Base-by-base conservation (phyloP, 2,113 vertebrate species). In the Lamprologus sp. region DNA sequence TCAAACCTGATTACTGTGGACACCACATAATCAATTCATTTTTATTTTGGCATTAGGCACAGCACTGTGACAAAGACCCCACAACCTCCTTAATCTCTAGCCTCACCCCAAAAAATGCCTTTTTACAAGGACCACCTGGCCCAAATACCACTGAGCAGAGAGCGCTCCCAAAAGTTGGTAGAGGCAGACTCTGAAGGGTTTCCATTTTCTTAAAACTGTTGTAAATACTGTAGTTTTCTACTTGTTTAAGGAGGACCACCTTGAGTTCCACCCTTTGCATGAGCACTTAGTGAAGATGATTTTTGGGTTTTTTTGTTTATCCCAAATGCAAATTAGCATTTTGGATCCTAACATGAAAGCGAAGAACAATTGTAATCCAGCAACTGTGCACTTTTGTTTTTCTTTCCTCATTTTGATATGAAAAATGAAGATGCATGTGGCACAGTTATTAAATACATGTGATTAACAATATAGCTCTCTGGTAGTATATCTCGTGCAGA, bases 61-160 rank as follows among this genome's bases (percentile, higher is more conserved):
- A 58, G 26, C 26, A 15, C 26, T 58, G 55, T 58, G 14, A 58
- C 13, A 58, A 31, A 0, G 26, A 58, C 26, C 14, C 55, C 13
- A 28, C 26, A 58, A 58, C 26, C 7, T 26, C 55, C 26, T 31
- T 58, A 17, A 33, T 60, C 58, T 19, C 15, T 28, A 33, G 15
- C 28, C 51, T 65, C 5, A 73, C 55, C 6, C 7, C 3, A 0
- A 60, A 60, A 60, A 19, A 60, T 79, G 40, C 55, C 92, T 94
- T 91, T 28, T 91, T 26, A 99, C 98, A 87, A 97, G 98, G 47
- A 99, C 97, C 21, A 99, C 98, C 0, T 99, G 97, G 97, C 5
- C 97, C 94, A 15, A 96, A 96, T 31, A 3, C 80, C 26, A 79
- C 94, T 1, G 94, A 97, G 0, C 96, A 97, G 75, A 93, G 97